phyloP scores from a whole-genome alignment of 2,797 vertebrate genomes.

The Hozukius guyotensis region DNA sequence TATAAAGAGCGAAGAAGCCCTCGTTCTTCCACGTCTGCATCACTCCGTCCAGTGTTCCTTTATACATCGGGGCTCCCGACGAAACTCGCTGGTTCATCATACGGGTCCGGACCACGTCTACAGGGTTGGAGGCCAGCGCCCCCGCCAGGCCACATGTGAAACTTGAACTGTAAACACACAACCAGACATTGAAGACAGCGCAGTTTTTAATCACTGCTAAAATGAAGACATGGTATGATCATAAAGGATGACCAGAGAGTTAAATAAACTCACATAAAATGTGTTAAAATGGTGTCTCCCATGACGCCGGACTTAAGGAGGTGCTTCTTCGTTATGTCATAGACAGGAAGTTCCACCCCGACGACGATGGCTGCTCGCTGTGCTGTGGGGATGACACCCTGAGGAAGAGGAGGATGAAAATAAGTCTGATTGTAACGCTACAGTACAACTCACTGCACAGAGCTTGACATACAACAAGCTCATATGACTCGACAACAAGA shows the following conservation, averaged over 20 bases:
- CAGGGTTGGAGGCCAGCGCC: slow-evolving; percentile 95
- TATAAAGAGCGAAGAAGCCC: slow-evolving; percentile 97
- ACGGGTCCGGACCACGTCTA: slow-evolving; percentile 94
- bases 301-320: slow-evolving; percentile 91
- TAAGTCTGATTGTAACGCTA: background rate
- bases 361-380: slow-evolving; percentile 96
- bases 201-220: background rate
- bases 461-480: background rate
- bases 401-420: slow-evolving; percentile 28
- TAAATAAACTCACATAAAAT: slow-evolving; percentile 88
- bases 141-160: slow-evolving; percentile 94
- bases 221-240: background rate
- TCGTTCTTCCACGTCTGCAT: slow-evolving; percentile 96
- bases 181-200: background rate
- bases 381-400: slow-evolving; percentile 97
- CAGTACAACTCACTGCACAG: too few relatives aligned
- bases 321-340: slow-evolving; percentile 98
- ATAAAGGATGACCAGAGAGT: background rate
- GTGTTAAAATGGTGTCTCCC: slow-evolving; percentile 93
- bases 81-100: slow-evolving; percentile 98
- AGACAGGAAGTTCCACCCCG: slow-evolving; percentile 94
- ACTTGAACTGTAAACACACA: slow-evolving; percentile 85
- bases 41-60: slow-evolving; percentile 94
- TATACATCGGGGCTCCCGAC: slow-evolving; percentile 90
- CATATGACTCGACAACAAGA: too few relatives aligned